These are phyloP conservation scores for Pungitius pungitius DNA, from an alignment of 2,113 vertebrate genomes.

Conservation along the genomic window DNA sequence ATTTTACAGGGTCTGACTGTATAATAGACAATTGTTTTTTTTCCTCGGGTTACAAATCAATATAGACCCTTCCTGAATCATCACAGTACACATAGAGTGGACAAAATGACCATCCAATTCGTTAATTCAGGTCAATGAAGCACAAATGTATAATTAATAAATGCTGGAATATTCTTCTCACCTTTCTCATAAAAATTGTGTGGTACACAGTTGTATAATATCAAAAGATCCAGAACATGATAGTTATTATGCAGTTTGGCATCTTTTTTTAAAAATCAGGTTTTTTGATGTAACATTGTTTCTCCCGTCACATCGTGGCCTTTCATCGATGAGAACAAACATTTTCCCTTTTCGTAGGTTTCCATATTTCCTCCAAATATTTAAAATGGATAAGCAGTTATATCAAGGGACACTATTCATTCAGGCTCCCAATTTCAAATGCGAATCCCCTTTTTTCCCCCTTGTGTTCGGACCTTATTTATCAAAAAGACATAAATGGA, in stretches of 20 bases:
- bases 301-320: neutral
- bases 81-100: neutral
- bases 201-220: neutral
- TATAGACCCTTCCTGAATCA: neutral
- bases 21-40: neutral
- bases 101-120: neutral
- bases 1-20: neutral
- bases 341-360: neutral
- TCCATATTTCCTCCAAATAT: conserved; percentile 55
- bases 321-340: neutral
- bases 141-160: neutral
- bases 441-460: conserved; percentile 31
- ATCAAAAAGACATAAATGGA: conserved; percentile 41
- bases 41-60: neutral
- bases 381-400: conserved; percentile 48
- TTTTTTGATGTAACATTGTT: neutral
- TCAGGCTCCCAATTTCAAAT: conserved; percentile 35
- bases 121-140: neutral
- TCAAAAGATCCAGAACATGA: neutral
- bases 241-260: neutral
- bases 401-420: conserved; percentile 34
- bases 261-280: neutral
- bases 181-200: neutral
- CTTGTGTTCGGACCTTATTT: conserved; percentile 31
- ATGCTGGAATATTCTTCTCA: neutral